Base-by-base conservation (phyloP, 2,797 vertebrate genomes). In the Gastrophryne carolinensis region DNA sequence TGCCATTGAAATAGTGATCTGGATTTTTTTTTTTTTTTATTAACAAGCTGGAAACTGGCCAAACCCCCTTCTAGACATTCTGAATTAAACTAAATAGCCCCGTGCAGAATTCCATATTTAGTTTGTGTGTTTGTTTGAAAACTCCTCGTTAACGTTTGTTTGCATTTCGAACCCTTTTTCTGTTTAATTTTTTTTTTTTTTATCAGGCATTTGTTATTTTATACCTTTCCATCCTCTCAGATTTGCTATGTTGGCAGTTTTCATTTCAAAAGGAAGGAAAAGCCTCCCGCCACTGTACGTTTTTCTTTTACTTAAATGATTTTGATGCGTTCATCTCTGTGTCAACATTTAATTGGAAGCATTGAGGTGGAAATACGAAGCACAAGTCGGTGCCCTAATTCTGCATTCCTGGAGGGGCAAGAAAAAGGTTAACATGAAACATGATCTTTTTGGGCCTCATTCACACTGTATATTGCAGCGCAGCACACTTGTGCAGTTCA, bases 351-450 rank as follows among this genome's bases (percentile, higher is more conserved):
- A 15, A n/a, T 11, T 12, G 3, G 13, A 39, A 60, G 15, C 44
- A 27, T 53, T 76, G 23, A 44, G 41, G 34, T 41, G 65, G 32
- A 69, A 76, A 76, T 69, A 1, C 17, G 15, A 76, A 76, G 32
- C 65, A 69, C 27, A 19, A 62, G 57, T 11, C 47, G 8, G 2
- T 13, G 29, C 37, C 52, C 62, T 58, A 21, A 61, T 60, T 39
- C 15, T 53, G 47, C 52, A 58, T 57, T 57, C 61, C 72, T 58
- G 27, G 23, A 52, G 6, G 61, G 53, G 37, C 24, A 35, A 49
- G 44, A 29, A 61, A 39, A n/a, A 7, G 12, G 3, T 39, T 39
- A 13, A 39, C 13, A n/a, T n/a, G n/a, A n/a, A n/a, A n/a, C n/a
- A n/a, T n/a, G n/a, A n/a, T n/a, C n/a, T n/a, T n/a, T n/a, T n/a